phyloP scores from a whole-genome alignment of 2,113 vertebrate species.

The Perognathus longimembris region DNA sequence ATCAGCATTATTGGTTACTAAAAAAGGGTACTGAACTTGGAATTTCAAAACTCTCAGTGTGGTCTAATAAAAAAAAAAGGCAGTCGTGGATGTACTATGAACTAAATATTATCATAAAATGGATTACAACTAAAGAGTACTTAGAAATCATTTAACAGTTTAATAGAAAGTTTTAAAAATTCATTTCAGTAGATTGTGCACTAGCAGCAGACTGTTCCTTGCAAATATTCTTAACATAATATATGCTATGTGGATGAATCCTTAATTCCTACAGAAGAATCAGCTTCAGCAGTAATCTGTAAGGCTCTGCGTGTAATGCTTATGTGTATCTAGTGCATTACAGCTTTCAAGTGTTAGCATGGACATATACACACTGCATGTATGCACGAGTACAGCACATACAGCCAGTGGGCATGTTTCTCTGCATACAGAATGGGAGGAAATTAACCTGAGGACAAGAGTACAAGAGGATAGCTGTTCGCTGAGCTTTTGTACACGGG shows the following conservation, averaged over 20 bases:
- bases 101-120: slow-evolving; percentile 35
- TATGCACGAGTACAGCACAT: no score
- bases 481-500: no score
- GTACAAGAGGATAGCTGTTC: accelerated
- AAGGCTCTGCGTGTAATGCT: background rate
- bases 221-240: slow-evolving; percentile 1
- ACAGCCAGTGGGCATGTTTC: accelerated
- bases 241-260: background rate
- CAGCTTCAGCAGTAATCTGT: background rate
- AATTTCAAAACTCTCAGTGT: slow-evolving; percentile 16
- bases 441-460: accelerated
- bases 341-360: background rate
- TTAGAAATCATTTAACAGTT: slow-evolving; percentile 19
- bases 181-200: background rate
- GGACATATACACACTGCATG: background rate
- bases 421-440: accelerated
- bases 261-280: background rate
- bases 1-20: background rate
- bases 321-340: no score
- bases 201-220: background rate
- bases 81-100: background rate
- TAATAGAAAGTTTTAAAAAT: slow-evolving; percentile 30
- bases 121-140: background rate
- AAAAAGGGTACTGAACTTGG: background rate
- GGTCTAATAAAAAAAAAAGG: background rate